Percentiles rank a stretch among this genome's conserved stretches.
These are phyloP conservation scores for Periphyllus acericola DNA, from an alignment of 2,888 invertebrate genomes.

Conservation along the genomic window DNA sequence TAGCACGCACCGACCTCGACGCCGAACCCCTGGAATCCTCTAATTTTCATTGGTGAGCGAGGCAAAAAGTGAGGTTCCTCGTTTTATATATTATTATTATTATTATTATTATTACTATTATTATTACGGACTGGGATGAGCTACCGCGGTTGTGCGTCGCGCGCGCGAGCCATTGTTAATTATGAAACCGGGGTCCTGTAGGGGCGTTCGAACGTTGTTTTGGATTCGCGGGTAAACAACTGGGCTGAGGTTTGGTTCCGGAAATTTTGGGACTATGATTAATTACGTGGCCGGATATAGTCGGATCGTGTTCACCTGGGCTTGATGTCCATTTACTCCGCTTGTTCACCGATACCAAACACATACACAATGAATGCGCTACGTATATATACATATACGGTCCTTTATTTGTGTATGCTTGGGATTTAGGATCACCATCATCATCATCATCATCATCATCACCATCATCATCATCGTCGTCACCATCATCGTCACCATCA, in stretches of 20 bases:
- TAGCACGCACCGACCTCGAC: neutral
- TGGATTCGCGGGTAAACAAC: slow-evolving; percentile 7
- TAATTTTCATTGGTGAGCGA: neutral
- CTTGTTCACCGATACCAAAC: slow-evolving; percentile 15
- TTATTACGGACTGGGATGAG: neutral
- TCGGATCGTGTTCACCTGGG: slow-evolving; percentile 50
- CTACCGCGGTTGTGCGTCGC: neutral
- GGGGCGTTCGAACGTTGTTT: slow-evolving; percentile 19
- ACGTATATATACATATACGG: neutral
- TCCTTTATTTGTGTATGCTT: neutral
- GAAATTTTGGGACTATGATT: slow-evolving; percentile 53
- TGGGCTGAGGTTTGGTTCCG: slow-evolving; percentile 10
- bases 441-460: too few species aligned
- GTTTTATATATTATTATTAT: neutral
- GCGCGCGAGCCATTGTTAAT: slow-evolving; percentile 25
- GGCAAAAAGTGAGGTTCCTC: neutral
- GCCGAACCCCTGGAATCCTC: neutral
- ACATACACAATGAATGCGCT: slow-evolving; percentile 13
- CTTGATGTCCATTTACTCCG: slow-evolving; percentile 16
- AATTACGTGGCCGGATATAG: slow-evolving; percentile 38
- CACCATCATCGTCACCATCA: neutral
- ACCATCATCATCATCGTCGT: too few species aligned
- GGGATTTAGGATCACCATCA: slow-evolving; percentile 20
- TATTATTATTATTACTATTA: too few species aligned
- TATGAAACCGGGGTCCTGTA: neutral